Conservation (phyloP, 2,797 vertebrate species). For the Dromococcyx pavoninus region DNA sequence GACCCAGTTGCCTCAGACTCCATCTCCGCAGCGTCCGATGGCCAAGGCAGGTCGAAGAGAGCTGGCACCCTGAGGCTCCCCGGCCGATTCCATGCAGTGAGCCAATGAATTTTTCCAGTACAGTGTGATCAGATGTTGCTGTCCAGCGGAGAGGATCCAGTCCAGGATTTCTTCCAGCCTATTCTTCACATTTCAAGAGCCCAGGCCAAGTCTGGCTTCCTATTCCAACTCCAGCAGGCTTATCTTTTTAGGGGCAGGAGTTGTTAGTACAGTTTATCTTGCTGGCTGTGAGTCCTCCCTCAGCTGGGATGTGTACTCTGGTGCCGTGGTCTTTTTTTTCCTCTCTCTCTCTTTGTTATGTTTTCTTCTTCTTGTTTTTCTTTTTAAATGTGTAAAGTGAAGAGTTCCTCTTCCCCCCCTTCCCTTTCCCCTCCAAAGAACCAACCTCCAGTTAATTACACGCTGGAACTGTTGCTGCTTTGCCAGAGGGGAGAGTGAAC, state of each 20-base stretch:
- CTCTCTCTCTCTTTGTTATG: not conserved
- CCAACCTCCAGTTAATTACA: slow-evolving; percentile 27
- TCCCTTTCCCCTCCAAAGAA: slow-evolving; percentile 49
- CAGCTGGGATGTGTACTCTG: slow-evolving; percentile 35
- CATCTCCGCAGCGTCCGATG: not conserved
- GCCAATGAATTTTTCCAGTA: not conserved
- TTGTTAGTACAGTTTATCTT: slow-evolving; percentile 62
- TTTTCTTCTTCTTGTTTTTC: slow-evolving; percentile 48
- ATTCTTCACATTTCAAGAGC: slow-evolving; percentile 53
- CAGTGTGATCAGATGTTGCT: not conserved
- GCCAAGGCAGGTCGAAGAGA: not conserved
- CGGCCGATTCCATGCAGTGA: not conserved
- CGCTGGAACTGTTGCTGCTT: slow-evolving; percentile 14
- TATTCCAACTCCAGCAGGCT: slow-evolving; percentile 55
- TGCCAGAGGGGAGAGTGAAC: slow-evolving; percentile 61
- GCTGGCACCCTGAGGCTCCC: not conserved
- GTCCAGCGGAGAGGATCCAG: slow-evolving; percentile 62
- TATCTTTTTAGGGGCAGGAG: slow-evolving; percentile 67
- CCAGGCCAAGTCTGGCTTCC: slow-evolving; percentile 70
- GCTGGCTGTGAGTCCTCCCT: slow-evolving; percentile 54
- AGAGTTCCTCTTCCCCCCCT: slow-evolving; percentile 49
- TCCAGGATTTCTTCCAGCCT: slow-evolving; percentile 80
- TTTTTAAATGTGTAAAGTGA: slow-evolving; percentile 64
- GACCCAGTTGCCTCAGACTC: not conserved
- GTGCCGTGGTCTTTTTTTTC: not conserved